Base-by-base conservation (phyloP, 1,140 invertebrate species). In the Anastatus disparis region DNA sequence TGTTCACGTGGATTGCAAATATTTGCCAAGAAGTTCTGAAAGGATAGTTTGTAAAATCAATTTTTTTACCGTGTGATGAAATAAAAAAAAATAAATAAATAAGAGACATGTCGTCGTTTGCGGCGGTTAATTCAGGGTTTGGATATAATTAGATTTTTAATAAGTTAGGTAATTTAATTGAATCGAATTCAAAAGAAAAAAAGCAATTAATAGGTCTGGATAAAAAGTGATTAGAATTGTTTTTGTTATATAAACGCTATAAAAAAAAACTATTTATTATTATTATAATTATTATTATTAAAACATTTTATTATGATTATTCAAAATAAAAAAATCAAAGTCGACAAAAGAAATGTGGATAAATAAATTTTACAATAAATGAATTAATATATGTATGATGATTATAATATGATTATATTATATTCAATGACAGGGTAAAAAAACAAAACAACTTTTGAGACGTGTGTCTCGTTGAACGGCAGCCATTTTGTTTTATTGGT, bases 361-460 rank as follows among this genome's bases (percentile, higher is more conserved):
- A n/a, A 66, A 78, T 73, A 59, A 78, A 75, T 76, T 78, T 76
- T 76, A 77, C 75, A 75, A 65, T 53, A 73, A 76, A 75, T 61
- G 15, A 76, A 75, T 73, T 69, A 77, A 79, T 78, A 78, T 75
- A 76, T 67, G 71, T 75, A 75, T 71, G 66, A 76, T 79, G 68
- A 77, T 80, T 77, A 74, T 79, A 75, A 70, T 77, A 68, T 73
- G 76, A 70, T 81, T 81, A 80, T 80, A 82, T 83, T 83, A 75
- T 82, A 84, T 84, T 84, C 76, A 78, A 82, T 71, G 79, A 85
- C 82, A 85, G 82, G 82, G 84, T 85, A 85, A 84, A 83, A 76
- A 72, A 78, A 68, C 46, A 70, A 27, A 70, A 70, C 27, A 70
- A 70, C 78, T 77, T 77, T 78, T 76, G 76, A 72, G 72, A 80